These are phyloP conservation scores for Mythimna lalbum DNA, from an alignment of 2,888 invertebrate species.

Conservation along the genomic window DNA sequence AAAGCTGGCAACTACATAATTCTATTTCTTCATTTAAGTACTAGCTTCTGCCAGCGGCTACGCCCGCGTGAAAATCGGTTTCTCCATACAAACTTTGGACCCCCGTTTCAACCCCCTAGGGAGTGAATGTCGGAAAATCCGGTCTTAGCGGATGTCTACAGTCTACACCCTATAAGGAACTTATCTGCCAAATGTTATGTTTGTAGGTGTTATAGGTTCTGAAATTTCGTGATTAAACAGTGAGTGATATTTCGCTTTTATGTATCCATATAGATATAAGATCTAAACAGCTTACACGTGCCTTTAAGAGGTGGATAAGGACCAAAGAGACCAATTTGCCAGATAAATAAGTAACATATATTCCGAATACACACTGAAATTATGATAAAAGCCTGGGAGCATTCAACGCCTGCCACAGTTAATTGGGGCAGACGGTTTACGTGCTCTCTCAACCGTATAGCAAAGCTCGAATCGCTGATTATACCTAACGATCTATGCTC, in stretches of 20 bases:
- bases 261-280: too few species aligned
- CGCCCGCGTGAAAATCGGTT: too few species aligned
- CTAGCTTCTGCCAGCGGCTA: background rate
- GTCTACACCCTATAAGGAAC: too few species aligned
- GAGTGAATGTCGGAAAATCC: too few species aligned
- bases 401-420: conserved; percentile 40
- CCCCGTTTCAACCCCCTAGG: too few species aligned
- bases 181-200: too few species aligned
- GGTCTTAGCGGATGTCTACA: too few species aligned
- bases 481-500: conserved; percentile 28
- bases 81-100: too few species aligned
- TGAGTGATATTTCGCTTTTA: too few species aligned
- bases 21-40: background rate
- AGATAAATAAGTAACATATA: conserved; percentile 31
- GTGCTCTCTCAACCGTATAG: conserved; percentile 33
- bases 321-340: conserved; percentile 17
- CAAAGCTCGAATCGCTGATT: conserved; percentile 41
- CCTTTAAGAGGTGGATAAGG: background rate
- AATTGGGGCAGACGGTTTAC: conserved; percentile 50
- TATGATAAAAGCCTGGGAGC: conserved; percentile 34
- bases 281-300: conserved; percentile 12
- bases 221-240: too few species aligned
- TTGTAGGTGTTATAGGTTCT: too few species aligned
- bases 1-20: background rate
- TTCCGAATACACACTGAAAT: conserved; percentile 36